phyloP scores from a whole-genome alignment of 2,797 vertebrate species.

The Myotis planiceps region DNA sequence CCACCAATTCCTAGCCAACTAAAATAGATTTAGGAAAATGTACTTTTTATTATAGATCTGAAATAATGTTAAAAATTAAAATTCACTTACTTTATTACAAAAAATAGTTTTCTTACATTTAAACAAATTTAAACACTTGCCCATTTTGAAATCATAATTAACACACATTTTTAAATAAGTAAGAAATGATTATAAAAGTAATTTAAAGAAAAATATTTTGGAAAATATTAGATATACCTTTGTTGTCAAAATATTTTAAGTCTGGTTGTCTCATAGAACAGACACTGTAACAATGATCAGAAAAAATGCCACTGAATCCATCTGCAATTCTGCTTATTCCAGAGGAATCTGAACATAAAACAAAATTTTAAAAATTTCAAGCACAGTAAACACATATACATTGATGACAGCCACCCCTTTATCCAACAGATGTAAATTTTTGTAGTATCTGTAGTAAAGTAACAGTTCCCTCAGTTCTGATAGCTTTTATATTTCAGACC shows the following conservation, averaged over 20 bases:
- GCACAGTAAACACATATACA: background rate
- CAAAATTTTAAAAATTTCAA: background rate
- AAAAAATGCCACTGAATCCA: conserved; percentile 90
- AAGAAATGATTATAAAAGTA: conserved; percentile 18
- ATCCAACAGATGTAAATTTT: background rate
- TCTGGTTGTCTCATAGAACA: conserved; percentile 90
- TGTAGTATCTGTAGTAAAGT: background rate
- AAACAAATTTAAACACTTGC: conserved; percentile 10
- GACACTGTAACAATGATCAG: conserved; percentile 90
- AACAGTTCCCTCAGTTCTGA: conserved; percentile 16
- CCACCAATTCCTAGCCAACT: background rate
- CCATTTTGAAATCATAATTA: conserved; percentile 41
- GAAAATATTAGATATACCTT: conserved; percentile 83
- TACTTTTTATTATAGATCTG: background rate
- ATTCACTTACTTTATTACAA: background rate
- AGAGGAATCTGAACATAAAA: conserved; percentile 84
- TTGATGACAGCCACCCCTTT: background rate
- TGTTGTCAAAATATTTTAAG: conserved; percentile 84
- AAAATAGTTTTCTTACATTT: background rate
- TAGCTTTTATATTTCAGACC: background rate
- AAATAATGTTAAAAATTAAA: conserved; percentile 54
- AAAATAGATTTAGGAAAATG: background rate
- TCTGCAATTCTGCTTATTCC: conserved; percentile 86
- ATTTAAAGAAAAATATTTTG: conserved; percentile 35
- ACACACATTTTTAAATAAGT: conserved; percentile 43